Conservation (phyloP, 2,113 vertebrate genomes). For the Trematomus loennbergii region DNA sequence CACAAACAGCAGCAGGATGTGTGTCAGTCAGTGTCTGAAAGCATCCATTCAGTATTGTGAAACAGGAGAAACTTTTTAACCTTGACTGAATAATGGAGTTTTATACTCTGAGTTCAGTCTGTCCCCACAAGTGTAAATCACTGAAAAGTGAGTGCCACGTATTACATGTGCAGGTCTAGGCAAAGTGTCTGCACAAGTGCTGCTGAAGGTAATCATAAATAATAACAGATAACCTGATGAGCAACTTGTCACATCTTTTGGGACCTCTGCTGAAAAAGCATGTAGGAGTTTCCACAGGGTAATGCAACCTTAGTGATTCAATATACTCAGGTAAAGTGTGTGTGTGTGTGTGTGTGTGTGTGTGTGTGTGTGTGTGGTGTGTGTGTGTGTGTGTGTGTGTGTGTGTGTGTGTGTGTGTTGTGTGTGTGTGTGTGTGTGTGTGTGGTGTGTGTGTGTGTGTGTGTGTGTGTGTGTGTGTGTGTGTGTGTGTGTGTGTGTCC, state of each 20-base stretch:
- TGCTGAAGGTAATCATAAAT: background rate
- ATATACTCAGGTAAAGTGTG: background rate
- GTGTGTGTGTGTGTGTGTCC: no score
- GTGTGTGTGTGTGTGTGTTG: no score
- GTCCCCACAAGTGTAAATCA: background rate
- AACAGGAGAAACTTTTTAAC: constrained; percentile 16
- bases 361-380: no score
- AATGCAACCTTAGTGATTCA: constrained; percentile 10
- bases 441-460: no score
- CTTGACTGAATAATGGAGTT: constrained; percentile 8
- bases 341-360: background rate
- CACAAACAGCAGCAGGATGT: constrained; percentile 12
- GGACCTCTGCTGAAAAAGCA: background rate
- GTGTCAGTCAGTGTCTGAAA: background rate
- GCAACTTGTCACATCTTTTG: background rate
- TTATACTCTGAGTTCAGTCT: background rate
- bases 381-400: no score
- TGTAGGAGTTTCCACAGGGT: background rate
- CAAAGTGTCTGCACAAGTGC: background rate
- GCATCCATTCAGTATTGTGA: background rate
- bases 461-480: no score
- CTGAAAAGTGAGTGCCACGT: constrained; percentile 3
- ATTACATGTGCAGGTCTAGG: background rate
- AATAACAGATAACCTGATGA: background rate
- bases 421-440: no score